A percentile compares a stretch with the other conserved stretches of the same genome.
These are phyloP conservation scores for Ceriagrion tenellum DNA, from an alignment of 2,888 invertebrate species.

Conservation along the genomic window DNA sequence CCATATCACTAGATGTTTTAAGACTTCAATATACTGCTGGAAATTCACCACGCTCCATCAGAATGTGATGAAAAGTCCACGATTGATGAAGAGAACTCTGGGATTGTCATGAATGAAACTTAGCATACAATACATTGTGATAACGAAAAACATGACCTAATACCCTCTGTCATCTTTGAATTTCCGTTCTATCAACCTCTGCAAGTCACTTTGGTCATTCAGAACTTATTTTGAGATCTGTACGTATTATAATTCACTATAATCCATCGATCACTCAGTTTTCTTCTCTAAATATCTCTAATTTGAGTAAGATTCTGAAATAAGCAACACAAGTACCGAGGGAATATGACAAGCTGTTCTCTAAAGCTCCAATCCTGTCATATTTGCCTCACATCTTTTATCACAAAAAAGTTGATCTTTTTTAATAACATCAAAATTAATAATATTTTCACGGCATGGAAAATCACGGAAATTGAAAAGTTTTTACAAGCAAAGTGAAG, in stretches of 20 bases:
- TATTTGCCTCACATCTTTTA: neutral
- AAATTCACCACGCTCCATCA: too few species aligned
- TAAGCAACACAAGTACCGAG: neutral
- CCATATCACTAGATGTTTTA: too few species aligned
- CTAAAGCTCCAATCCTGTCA: neutral
- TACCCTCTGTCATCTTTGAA: too few species aligned
- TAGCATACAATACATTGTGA: too few species aligned
- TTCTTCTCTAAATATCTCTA: neutral
- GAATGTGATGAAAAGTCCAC: too few species aligned
- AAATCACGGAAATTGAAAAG: conserved; percentile 14
- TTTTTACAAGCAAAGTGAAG: neutral
- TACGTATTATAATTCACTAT: neutral
- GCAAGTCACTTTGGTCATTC: neutral
- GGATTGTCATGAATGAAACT: too few species aligned
- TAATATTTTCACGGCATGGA: neutral
- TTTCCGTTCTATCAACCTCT: too few species aligned
- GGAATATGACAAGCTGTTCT: neutral
- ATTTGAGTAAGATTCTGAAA: neutral
- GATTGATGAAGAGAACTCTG: too few species aligned
- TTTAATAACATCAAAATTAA: neutral
- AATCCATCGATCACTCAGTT: neutral
- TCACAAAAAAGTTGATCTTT: neutral
- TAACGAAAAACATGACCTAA: too few species aligned
- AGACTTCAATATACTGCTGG: too few species aligned
- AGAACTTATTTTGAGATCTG: neutral